A percentile compares a stretch with the other conserved stretches of the same genome.
These are phyloP conservation scores for Agrochola lychnidis DNA, from an alignment of 2,888 invertebrate genomes.

Conservation along the genomic window DNA sequence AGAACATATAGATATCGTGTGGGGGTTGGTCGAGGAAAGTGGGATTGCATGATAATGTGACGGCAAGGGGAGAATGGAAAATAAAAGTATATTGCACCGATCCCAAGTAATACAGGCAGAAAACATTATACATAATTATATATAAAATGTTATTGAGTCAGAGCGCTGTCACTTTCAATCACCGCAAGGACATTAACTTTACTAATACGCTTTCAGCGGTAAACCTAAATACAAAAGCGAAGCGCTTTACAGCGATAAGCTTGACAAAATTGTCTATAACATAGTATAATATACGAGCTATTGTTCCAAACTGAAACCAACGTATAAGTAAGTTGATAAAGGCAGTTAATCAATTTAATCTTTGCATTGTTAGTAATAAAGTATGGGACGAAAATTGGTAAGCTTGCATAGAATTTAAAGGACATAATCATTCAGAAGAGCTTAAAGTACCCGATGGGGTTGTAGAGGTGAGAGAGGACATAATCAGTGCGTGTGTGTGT, in stretches of 20 bases:
- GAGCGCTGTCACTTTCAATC: constrained; percentile 12
- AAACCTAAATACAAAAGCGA: constrained; percentile 24
- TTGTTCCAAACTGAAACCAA: constrained; percentile 46
- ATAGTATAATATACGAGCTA: constrained; percentile 19
- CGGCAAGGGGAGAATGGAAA: neutral
- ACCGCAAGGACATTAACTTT: neutral
- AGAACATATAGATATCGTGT: neutral
- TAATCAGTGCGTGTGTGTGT: neutral
- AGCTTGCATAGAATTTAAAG: constrained; percentile 2
- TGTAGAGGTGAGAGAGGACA: neutral
- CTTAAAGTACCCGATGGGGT: neutral
- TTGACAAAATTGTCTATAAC: constrained; percentile 34
- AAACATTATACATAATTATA: neutral
- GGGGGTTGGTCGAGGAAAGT: no score
- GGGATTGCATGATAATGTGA: no score
- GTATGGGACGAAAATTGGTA: constrained; percentile 24
- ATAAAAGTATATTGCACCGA: neutral
- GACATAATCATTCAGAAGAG: neutral
- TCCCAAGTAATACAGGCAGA: neutral
- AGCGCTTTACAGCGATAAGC: constrained; percentile 37
- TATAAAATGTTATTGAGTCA: neutral
- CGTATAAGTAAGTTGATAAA: constrained; percentile 39
- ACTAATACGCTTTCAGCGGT: constrained; percentile 19
- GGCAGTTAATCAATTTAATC: constrained; percentile 45
- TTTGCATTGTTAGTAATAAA: constrained; percentile 33